Evolutionary conservation across 2,888 invertebrate genomes (phyloP).

Genomic region (Lysandra coridon): DNA sequence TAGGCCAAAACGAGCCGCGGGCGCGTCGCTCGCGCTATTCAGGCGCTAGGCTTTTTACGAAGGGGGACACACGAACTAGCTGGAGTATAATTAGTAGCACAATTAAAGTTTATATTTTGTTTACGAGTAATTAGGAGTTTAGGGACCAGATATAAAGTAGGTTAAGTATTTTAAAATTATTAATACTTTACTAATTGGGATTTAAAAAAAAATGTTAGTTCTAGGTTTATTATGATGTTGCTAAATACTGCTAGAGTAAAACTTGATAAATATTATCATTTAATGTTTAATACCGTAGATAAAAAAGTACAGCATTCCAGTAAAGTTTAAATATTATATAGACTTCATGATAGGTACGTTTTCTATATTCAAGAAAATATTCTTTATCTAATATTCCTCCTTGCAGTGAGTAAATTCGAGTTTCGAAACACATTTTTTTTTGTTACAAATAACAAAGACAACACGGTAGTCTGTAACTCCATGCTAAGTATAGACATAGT

Average conservation of each 20-base stretch:
- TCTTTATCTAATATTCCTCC: too few species aligned
- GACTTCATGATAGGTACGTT: too few species aligned
- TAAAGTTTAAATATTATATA: too few species aligned
- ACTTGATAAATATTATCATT: too few species aligned
- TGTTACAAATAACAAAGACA: not conserved
- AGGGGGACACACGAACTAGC: not conserved
- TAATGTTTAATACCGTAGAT: too few species aligned
- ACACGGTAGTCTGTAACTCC: not conserved
- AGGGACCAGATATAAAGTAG: not conserved
- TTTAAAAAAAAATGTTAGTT: not conserved
- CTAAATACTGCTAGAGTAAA: too few species aligned
- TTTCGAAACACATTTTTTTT: too few species aligned
- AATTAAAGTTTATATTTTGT: not conserved
- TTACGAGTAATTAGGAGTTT: not conserved
- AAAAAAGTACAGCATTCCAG: too few species aligned
- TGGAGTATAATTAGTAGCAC: not conserved
- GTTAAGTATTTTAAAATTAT: not conserved
- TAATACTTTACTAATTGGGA: not conserved
- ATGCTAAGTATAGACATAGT: not conserved
- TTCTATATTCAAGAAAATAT: too few species aligned
- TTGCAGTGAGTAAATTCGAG: too few species aligned
- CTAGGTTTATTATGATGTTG: too few species aligned
- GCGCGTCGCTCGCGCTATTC: not conserved
- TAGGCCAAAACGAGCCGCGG: conserved; percentile 9
- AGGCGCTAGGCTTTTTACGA: not conserved